Percentiles rank a stretch among this genome's conserved stretches.
These are phyloP conservation scores for Coreius guichenoti DNA, from an alignment of 2,797 vertebrate species.

Conservation along the genomic window DNA sequence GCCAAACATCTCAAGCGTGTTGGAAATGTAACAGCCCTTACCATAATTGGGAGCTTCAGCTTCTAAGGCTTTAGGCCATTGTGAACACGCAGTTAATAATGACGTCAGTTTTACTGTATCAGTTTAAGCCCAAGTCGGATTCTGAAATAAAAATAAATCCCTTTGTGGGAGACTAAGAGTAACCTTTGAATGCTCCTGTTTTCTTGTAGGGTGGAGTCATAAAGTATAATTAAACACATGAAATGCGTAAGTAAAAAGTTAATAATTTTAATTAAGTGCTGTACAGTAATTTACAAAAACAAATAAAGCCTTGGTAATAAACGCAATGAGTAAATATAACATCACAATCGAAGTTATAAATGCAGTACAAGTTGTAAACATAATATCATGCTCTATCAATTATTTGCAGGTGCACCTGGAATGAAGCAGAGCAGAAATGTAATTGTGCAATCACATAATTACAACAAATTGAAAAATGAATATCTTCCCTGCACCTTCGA, in stretches of 20 bases:
- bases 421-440: constrained; percentile 11
- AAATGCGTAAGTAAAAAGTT: background rate
- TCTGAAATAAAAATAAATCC: too few relatives aligned
- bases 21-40: too few relatives aligned
- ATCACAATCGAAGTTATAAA: background rate
- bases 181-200: background rate
- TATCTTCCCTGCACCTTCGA: background rate
- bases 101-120: too few relatives aligned
- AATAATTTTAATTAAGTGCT: background rate
- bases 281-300: background rate
- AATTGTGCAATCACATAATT: constrained; percentile 26
- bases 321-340: background rate
- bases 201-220: background rate
- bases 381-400: constrained; percentile 24
- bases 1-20: too few relatives aligned
- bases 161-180: background rate
- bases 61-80: too few relatives aligned
- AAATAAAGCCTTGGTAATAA: constrained; percentile 4
- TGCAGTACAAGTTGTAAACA: background rate
- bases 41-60: too few relatives aligned
- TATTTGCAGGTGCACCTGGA: constrained; percentile 28
- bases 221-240: background rate
- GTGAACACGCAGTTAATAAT: too few relatives aligned
- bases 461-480: constrained; percentile 35
- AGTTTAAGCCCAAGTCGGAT: too few relatives aligned